Evolutionary conservation across 2,113 vertebrate genomes (phyloP), one percentile per base, ranked within the genome.

Genomic region (Gobius niger): DNA sequence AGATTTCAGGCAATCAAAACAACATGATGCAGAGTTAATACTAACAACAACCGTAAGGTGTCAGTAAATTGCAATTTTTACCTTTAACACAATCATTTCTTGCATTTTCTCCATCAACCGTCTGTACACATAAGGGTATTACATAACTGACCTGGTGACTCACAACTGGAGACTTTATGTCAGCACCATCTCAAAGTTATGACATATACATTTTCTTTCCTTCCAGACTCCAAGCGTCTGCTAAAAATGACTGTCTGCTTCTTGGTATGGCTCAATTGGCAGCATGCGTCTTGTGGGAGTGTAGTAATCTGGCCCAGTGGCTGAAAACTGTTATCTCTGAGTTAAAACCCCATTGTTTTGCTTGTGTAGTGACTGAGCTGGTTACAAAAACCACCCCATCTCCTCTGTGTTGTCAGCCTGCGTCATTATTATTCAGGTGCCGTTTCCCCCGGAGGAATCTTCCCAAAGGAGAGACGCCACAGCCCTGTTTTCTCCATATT

Each of bases 381-480:
- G 51, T 80, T 68, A 70, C 60, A 73, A 64, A 82, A 77, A 73
- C 47, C 78, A 47, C 75, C 72, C 24, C 72, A 70, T 71, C 68
- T 80, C 56, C 11, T 65, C 75, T 81, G 71, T 52, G 7, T 64
- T 85, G 81, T 77, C 75, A 71, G 62, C 44, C 68, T 54, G 42
- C 59, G 81, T 67, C 70, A 80, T 88, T 87, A 68, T 76, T 78
- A 80, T 82, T 84, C 79, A 73, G 71, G 73, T 85, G 77, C 68
- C 69, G 68, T 59, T 7, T 56, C 74, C 76, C 63, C 79, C 6
- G 46, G 83, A 74, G 85, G 82, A 84, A 80, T 78, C 53, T 15
- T 70, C 70, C 72, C 52, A 60, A 68, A 47, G 7, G 63, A 76
- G 65, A 40, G 56, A 59, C 8, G 71, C 68, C 66, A 64, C 66